Evolutionary conservation across 2,113 vertebrate species (phyloP).

Genomic region (Melierax canorus): DNA sequence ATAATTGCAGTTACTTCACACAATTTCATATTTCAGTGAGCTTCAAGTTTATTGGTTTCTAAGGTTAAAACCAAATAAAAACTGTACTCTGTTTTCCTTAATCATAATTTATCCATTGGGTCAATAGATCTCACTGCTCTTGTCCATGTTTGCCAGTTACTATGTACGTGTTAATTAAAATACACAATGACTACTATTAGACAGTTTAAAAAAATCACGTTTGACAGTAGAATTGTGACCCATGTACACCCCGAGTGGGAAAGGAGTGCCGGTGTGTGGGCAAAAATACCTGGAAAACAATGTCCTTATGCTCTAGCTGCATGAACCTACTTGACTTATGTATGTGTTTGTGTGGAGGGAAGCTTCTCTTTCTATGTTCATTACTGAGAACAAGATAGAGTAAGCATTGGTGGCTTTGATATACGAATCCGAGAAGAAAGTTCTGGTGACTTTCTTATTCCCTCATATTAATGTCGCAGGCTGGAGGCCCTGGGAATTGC

Average conservation of each 20-base stretch:
- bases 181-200: background rate
- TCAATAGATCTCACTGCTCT: background rate
- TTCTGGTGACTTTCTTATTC: background rate
- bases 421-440: background rate
- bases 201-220: background rate
- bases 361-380: background rate
- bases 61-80: background rate
- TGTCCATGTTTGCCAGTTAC: background rate
- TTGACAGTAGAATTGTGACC: too few relatives aligned
- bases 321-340: accelerated
- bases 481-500: background rate
- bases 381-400: background rate
- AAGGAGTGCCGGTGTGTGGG: accelerated
- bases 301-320: background rate
- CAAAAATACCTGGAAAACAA: background rate
- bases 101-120: background rate
- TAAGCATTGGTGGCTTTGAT: background rate
- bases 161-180: background rate
- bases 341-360: accelerated
- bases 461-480: background rate
- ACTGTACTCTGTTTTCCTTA: background rate
- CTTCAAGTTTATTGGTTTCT: background rate
- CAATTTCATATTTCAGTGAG: background rate
- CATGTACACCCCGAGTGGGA: background rate
- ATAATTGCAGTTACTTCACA: background rate